phyloP scores from a whole-genome alignment of 1,140 invertebrate species.

The Bombus polaris region DNA sequence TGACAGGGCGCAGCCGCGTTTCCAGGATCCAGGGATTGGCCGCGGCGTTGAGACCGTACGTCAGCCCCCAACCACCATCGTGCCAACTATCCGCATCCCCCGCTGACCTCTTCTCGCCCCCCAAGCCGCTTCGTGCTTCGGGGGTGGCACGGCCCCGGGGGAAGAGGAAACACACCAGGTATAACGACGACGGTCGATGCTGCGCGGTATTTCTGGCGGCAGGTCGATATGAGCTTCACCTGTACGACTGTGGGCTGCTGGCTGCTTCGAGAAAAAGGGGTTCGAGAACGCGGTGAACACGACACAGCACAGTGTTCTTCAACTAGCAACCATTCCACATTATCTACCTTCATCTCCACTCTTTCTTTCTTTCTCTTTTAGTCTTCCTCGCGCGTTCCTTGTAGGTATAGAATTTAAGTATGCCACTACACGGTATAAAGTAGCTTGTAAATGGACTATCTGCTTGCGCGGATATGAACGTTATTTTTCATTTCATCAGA shows the following conservation, averaged over 20 bases:
- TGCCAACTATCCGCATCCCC: conserved; percentile 52
- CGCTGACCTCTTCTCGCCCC: conserved; percentile 39
- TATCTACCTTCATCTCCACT: background rate
- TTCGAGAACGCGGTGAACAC: conserved; percentile 44
- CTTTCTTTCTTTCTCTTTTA: background rate
- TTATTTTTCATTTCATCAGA: background rate
- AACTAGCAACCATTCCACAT: background rate
- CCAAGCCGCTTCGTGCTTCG: background rate
- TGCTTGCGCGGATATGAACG: background rate
- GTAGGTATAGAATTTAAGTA: background rate
- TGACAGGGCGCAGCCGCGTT: conserved; percentile 73
- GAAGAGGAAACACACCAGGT: conserved; percentile 71
- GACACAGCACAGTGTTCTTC: conserved; percentile 33
- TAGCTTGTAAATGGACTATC: background rate
- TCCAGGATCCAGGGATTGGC: conserved; percentile 74
- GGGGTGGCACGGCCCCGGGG: conserved; percentile 41
- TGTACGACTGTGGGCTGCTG: conserved; percentile 74
- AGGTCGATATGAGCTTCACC: conserved; percentile 81
- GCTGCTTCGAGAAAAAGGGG: conserved; percentile 48
- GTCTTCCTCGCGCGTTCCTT: background rate
- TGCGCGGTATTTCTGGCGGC: conserved; percentile 82
- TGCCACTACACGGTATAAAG: no score
- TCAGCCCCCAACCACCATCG: conserved; percentile 74
- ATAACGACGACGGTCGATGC: conserved; percentile 80
- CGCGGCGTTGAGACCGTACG: conserved; percentile 61